Evolutionary conservation across 2,888 invertebrate species (phyloP), one percentile per base, ranked within the genome.

Genomic region (Oxycera nigricornis): DNA sequence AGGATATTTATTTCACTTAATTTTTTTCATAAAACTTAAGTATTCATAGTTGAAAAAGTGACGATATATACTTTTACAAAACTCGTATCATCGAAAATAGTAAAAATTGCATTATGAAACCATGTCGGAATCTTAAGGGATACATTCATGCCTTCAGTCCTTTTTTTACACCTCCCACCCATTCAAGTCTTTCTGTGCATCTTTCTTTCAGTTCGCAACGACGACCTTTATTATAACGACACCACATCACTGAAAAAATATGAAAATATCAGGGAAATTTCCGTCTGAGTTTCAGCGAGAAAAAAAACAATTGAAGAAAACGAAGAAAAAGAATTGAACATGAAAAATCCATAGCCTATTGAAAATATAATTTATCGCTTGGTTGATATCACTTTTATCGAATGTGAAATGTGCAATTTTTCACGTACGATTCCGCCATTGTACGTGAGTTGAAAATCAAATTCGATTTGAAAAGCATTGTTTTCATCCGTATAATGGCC

Each of bases 321-420:
- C 20, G 55, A 20, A 28, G n/a, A 11, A 52, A 55, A 35, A 70
- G 55, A 70, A 55, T 70, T 52, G 70, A 70, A 70, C 70, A 70
- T 70, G 70, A 26, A 75, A 74, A 75, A 67, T 57, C 73, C 73
- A 73, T 73, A 75, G 41, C 75, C 55, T 50, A 67, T 39, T 73
- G 75, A 57, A 75, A 75, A 75, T 75, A 75, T 75, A 75, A 75
- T 75, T 75, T 75, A 75, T 75, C 75, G 75, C 75, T 59, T 75
- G 75, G 72, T 72, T 75, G 75, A 75, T 75, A 75, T 75, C 75
- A 75, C 75, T 75, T 75, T 73, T 73, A 73, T 75, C 75, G 75
- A 68, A 75, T 75, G 73, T 75, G 75, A 75, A 75, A 75, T 75
- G 70, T 52, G 73, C 73, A 73, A 75, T 75, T 75, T 75, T 75